phyloP scores from a whole-genome alignment of 2,888 invertebrate species.

The Actias luna region DNA sequence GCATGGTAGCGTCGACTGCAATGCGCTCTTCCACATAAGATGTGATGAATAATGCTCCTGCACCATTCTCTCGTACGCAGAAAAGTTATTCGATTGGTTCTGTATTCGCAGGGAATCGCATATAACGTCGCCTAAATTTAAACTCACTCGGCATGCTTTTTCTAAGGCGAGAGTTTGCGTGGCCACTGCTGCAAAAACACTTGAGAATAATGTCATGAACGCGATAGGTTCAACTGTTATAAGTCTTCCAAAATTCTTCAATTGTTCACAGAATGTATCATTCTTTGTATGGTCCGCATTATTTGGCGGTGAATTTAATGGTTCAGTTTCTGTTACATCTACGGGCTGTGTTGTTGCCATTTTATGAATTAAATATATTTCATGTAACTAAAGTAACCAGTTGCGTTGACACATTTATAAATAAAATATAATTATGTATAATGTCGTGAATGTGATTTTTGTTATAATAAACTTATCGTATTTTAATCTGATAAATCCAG shows the following conservation, averaged over 20 bases:
- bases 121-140: slow-evolving; percentile 82
- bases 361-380: not conserved
- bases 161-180: slow-evolving; percentile 37
- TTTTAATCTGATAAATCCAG: not conserved
- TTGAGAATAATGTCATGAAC: slow-evolving; percentile 12
- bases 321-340: not conserved
- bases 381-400: not conserved
- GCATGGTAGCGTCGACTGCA: slow-evolving; percentile 87
- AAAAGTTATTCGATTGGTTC: slow-evolving; percentile 77
- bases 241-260: slow-evolving; percentile 1
- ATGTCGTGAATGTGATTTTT: not conserved
- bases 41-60: slow-evolving; percentile 85
- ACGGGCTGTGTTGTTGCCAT: not conserved
- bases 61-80: slow-evolving; percentile 71
- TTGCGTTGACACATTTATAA: not conserved
- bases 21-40: slow-evolving; percentile 87
- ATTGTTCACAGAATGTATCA: slow-evolving; percentile 1
- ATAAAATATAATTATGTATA: not conserved
- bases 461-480: not conserved
- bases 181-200: slow-evolving; percentile 73
- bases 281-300: not conserved
- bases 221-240: slow-evolving; percentile 82
- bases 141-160: slow-evolving; percentile 78
- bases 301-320: not conserved
- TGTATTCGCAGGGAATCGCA: slow-evolving; percentile 84